Conservation (phyloP, 1,140 invertebrate genomes). For the Nasonia longicornis region DNA sequence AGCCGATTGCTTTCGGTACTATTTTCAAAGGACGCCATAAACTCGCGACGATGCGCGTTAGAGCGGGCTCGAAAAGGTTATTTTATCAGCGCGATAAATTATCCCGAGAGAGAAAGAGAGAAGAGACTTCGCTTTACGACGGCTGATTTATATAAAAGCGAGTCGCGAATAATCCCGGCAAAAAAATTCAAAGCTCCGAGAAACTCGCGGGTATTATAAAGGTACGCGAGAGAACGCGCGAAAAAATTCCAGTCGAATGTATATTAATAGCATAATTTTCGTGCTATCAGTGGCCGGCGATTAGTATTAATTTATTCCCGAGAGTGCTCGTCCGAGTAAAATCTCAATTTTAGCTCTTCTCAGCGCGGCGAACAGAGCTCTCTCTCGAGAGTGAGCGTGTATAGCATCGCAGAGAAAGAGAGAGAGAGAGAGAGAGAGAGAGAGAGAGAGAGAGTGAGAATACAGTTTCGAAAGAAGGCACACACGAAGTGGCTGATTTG, state of each 20-base stretch:
- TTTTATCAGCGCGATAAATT: not conserved
- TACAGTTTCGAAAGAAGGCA: constrained; percentile 26
- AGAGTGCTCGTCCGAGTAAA: constrained; percentile 4
- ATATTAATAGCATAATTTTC: constrained; percentile 32
- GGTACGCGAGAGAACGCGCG: not conserved
- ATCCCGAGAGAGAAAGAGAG: not conserved
- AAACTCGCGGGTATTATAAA: not conserved
- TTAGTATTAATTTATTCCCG: constrained; percentile 34
- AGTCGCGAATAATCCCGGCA: not conserved
- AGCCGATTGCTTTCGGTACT: too few relatives aligned
- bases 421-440: not conserved
- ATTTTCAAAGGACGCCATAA: too few relatives aligned
- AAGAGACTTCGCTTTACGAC: not conserved
- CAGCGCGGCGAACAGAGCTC: not conserved
- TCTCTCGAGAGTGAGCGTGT: not conserved
- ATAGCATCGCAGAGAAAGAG: not conserved
- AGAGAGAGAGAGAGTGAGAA: not conserved
- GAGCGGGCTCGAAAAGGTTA: too few relatives aligned
- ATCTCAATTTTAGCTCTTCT: constrained; percentile 38
- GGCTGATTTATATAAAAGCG: not conserved
- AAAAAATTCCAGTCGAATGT: constrained; percentile 17
- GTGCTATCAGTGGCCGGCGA: not conserved
- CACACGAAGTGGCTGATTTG: constrained; percentile 32
- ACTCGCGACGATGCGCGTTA: too few relatives aligned
- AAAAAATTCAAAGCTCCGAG: not conserved